Percentiles rank a stretch among this genome's conserved stretches.
phyloP scores from a whole-genome alignment of 2,797 vertebrate species.

The Lacerta agilis region DNA sequence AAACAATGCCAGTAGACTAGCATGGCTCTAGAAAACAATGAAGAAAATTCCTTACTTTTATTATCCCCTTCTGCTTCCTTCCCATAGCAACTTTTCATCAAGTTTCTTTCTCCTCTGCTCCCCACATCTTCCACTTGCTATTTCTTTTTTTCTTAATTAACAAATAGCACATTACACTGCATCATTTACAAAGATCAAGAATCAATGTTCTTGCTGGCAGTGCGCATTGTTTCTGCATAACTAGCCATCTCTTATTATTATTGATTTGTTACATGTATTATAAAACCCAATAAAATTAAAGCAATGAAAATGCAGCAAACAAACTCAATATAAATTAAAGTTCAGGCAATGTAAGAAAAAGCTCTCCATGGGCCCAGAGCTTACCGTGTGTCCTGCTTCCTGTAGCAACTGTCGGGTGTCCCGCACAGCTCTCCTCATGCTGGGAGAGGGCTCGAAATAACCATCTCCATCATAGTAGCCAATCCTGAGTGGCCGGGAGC shows the following conservation, averaged over 20 bases:
- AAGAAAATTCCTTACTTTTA: neutral
- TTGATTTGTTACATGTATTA: neutral
- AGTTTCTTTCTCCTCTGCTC: neutral
- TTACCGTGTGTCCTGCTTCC: slow-evolving; percentile 87
- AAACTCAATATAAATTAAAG: neutral
- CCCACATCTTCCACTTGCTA: neutral
- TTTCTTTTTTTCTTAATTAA: neutral
- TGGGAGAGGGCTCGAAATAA: slow-evolving; percentile 76
- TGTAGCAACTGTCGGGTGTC: slow-evolving; percentile 85
- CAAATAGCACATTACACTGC: neutral
- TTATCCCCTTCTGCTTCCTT: neutral
- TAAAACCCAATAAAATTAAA: neutral
- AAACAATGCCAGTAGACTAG: neutral
- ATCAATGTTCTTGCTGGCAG: neutral
- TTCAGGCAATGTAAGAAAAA: neutral
- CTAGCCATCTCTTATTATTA: neutral
- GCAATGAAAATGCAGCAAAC: neutral
- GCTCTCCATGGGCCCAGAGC: neutral
- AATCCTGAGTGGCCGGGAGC: slow-evolving; percentile 81
- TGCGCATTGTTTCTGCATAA: neutral
- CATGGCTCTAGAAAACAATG: neutral
- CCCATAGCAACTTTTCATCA: neutral
- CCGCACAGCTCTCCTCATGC: slow-evolving; percentile 82
- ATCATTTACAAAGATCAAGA: neutral
- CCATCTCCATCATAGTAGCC: slow-evolving; percentile 84